Evolutionary conservation across 2,113 vertebrate species (phyloP), one percentile per base, ranked within the genome.

Genomic region (Trinectes maculatus): DNA sequence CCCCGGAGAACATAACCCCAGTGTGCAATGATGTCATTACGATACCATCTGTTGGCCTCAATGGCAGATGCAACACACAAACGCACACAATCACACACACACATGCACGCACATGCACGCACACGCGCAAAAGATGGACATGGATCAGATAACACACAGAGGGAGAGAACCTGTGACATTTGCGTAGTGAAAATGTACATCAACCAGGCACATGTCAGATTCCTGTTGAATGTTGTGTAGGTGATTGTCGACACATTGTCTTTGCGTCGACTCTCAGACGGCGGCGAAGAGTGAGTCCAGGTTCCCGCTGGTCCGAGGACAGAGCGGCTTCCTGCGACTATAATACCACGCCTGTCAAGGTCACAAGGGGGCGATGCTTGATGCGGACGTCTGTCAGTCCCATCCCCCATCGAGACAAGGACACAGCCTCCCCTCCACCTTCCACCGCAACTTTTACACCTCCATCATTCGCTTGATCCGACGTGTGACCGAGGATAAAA

Each of bases 21-120:
- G 77, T 76, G 81, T 78, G 79, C 78, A 71, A 78, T 87, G 88
- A 88, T 87, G 88, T 88, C 86, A 88, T 88, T 70, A 83, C 85
- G 81, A 84, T 80, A 84, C 86, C 88, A 90, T 88, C 88, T 90
- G 88, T 81, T 84, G 83, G 67, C 71, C 73, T 73, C 76, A 65
- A 79, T 56, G 69, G 75, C 72, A 77, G 68, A 88, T 51, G 58
- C 71, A 81, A 72, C n/a, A 15, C 11, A 75, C 82, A 60, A 69
- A 70, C 72, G 60, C 49, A 51, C 44, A 57, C 44, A 42, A 28
- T 42, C 47, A 47, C 47, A 57, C 42, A 26, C 62, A 56, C 37
- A 55, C 42, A 56, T 18, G 52, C 44, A 63, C 37, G 47, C 54
- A 42, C 52, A 55, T 21, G 8, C 36, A 52, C 54, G 34, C 47